Conservation (phyloP, 2,113 vertebrate genomes). For the Chroicocephalus ridibundus region DNA sequence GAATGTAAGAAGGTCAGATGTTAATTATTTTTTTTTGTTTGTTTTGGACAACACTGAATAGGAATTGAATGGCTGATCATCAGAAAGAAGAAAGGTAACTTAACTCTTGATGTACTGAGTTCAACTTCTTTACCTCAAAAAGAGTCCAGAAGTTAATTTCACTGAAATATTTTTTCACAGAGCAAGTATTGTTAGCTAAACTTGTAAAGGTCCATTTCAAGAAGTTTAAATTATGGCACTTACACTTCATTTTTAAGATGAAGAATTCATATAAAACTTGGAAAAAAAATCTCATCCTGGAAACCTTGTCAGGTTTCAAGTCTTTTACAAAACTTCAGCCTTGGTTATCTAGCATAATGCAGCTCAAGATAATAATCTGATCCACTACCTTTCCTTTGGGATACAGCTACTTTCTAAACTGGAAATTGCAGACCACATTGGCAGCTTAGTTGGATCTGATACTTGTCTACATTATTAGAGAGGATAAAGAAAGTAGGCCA, state of each 20-base stretch:
- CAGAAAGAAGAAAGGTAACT: neutral
- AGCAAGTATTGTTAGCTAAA: neutral
- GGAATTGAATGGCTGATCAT: neutral
- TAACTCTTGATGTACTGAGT: neutral
- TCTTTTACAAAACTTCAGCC: neutral
- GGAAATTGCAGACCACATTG: neutral
- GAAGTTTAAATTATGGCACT: neutral
- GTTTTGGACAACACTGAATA: neutral
- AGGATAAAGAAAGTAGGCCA: conserved; percentile 56
- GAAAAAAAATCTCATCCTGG: neutral
- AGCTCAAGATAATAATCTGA: conserved; percentile 24
- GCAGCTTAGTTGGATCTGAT: conserved; percentile 47
- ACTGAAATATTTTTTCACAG: neutral
- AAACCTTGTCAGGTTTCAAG: neutral
- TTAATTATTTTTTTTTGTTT: neutral
- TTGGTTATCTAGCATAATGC: neutral
- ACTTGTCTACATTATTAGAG: conserved; percentile 5
- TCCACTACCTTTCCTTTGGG: neutral
- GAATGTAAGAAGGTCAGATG: neutral
- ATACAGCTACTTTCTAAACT: conserved; percentile 7
- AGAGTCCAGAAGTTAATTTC: neutral
- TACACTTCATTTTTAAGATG: neutral
- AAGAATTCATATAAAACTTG: neutral
- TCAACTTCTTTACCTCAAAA: neutral
- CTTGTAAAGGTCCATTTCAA: neutral